Evolutionary conservation across 2,888 invertebrate genomes (phyloP), one percentile per base, ranked within the genome.

Genomic region (Euplexia lucipara): DNA sequence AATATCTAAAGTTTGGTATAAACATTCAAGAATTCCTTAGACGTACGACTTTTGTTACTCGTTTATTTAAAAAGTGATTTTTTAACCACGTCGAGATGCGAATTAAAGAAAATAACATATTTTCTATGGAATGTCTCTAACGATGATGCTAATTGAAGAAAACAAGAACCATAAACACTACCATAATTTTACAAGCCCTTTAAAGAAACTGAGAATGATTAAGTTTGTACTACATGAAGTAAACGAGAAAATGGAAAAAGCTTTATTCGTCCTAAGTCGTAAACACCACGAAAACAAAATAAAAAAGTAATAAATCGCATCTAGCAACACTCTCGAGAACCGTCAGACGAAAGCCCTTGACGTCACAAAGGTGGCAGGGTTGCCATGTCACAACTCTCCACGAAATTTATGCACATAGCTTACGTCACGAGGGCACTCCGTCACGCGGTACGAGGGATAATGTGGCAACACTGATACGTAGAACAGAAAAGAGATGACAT

Each of bases 341-440:
- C 63, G 72, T 75, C 74, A 69, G 79, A 81, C 83, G 79, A 81
- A 84, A 83, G 82, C 83, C 64, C 87, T 88, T 79, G 81, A 82
- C 70, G 71, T 68, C 83, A 86, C 87, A 86, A 87, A 87, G 87
- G 87, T 86, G 85, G 77, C 75, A 69, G 86, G 83, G 82, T 79
- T 80, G 87, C 86, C 85, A 83, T 87, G 86, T 82, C 88, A 86
- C 87, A 86, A 86, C 90, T 87, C 91, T 92, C 80, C 77, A 84
- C 79, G 18, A 85, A 93, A 94, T 90, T 90, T 94, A 94, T 94
- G 93, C 93, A 93, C 93, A 93, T 93, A 92, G 90, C 86, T 92
- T 91, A 92, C 87, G 71, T 74, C 69, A 75, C 81, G 87, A 89
- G 86, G 87, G 84, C 88, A 85, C 90, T 91, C 78, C 84, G 85